Evolutionary conservation across 2,113 vertebrate species (phyloP).

Genomic region (Thunnus thynnus): DNA sequence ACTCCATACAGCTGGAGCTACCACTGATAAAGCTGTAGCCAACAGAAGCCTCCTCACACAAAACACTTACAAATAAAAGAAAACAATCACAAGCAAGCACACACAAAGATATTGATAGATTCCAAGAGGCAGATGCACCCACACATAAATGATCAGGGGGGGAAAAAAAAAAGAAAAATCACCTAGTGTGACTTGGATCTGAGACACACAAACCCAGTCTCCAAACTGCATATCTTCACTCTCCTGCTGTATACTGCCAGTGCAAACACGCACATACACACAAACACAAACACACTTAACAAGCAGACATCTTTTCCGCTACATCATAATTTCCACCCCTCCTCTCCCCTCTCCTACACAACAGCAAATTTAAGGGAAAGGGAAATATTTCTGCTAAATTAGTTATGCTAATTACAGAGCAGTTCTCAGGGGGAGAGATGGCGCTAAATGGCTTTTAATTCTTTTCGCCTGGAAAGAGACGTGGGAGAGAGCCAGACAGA

Average conservation of each 20-base stretch:
- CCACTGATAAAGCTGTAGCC: slow-evolving; percentile 72
- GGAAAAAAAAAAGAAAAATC: slow-evolving; percentile 9
- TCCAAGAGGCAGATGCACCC: slow-evolving; percentile 29
- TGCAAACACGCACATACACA: slow-evolving; percentile 18
- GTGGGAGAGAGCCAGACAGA: slow-evolving; percentile 70
- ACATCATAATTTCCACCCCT: slow-evolving; percentile 78
- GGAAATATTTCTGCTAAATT: slow-evolving; percentile 88
- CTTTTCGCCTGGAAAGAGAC: slow-evolving; percentile 83
- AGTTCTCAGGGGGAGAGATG: slow-evolving; percentile 78
- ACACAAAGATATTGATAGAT: slow-evolving; percentile 17
- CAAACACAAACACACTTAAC: slow-evolving; percentile 56
- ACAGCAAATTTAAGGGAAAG: slow-evolving; percentile 80
- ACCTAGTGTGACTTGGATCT: slow-evolving; percentile 29
- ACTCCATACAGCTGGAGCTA: slow-evolving; percentile 62
- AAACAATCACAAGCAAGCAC: not conserved
- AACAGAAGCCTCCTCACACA: slow-evolving; percentile 49
- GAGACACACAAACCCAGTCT: slow-evolving; percentile 42
- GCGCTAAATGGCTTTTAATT: slow-evolving; percentile 87
- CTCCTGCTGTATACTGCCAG: slow-evolving; percentile 19
- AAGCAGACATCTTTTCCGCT: slow-evolving; percentile 76
- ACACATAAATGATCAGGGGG: slow-evolving; percentile 38
- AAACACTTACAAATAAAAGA: not conserved
- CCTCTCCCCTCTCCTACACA: slow-evolving; percentile 46
- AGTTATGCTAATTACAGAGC: slow-evolving; percentile 87
- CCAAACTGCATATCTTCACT: slow-evolving; percentile 44